phyloP scores from a whole-genome alignment of 1,140 invertebrate genomes.

The Sinella curviseta region DNA sequence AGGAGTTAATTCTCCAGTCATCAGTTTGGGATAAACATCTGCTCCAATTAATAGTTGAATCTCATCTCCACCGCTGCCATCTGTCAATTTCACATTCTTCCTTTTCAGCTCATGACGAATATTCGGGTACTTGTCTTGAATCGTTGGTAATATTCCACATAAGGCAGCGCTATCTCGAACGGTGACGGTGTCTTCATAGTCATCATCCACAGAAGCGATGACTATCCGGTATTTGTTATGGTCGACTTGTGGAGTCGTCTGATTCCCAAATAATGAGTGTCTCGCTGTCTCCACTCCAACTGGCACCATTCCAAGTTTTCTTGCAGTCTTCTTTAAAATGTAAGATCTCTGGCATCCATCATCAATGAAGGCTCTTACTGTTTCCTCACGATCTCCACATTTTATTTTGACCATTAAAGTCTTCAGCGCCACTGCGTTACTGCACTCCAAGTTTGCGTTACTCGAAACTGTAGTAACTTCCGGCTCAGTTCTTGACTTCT shows the following conservation, averaged over 20 bases:
- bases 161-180: slow-evolving; percentile 30
- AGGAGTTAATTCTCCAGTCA: slow-evolving; percentile 24
- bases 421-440: slow-evolving; percentile 11
- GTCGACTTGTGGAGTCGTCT: not conserved
- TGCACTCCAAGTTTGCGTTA: not conserved
- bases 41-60: slow-evolving; percentile 31
- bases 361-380: slow-evolving; percentile 32
- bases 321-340: not conserved
- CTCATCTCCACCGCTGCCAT: slow-evolving; percentile 29
- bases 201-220: not conserved
- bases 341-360: slow-evolving; percentile 36
- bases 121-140: not conserved
- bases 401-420: slow-evolving; percentile 30
- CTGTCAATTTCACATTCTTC: slow-evolving; percentile 38
- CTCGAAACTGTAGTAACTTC: not conserved
- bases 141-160: slow-evolving; percentile 21
- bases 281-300: not conserved
- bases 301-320: slow-evolving; percentile 16
- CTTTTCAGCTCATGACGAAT: slow-evolving; percentile 13
- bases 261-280: slow-evolving; percentile 28
- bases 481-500: not conserved
- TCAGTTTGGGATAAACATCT: slow-evolving; percentile 26
- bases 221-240: slow-evolving; percentile 20
- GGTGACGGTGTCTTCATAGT: not conserved
- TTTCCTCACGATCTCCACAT: not conserved